A percentile compares a stretch with the other conserved stretches of the same genome.
These are phyloP conservation scores for Enteromius treurensis DNA, from an alignment of 2,797 vertebrate genomes.

Conservation along the genomic window DNA sequence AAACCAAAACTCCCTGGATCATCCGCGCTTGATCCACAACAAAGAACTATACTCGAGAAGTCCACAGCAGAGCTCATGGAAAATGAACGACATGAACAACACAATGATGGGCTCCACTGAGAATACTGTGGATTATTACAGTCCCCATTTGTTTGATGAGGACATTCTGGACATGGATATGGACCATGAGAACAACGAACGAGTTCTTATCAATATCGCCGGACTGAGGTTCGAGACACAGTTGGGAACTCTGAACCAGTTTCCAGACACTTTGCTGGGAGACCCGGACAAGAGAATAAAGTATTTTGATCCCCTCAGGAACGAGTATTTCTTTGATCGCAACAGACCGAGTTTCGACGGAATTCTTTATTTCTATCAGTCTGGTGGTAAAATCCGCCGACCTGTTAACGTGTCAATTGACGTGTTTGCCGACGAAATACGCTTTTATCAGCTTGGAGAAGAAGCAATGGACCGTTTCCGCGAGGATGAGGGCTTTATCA, in stretches of 20 bases:
- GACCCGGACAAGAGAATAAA: conserved; percentile 90
- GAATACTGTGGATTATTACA: conserved; percentile 78
- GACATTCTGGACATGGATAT: conserved; percentile 75
- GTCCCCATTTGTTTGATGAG: conserved; percentile 80
- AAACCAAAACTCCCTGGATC: conserved; percentile 71
- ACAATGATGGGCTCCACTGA: conserved; percentile 70
- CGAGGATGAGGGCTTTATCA: conserved; percentile 94
- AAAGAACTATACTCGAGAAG: conserved; percentile 76
- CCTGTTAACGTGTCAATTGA: conserved; percentile 95
- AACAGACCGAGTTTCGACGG: conserved; percentile 95
- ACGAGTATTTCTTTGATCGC: conserved; percentile 97
- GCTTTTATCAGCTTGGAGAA: conserved; percentile 93
- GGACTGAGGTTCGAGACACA: conserved; percentile 93
- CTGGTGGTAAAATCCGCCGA: conserved; percentile 90
- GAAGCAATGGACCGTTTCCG: conserved; percentile 93
- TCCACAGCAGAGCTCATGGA: conserved; percentile 72
- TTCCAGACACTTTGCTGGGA: conserved; percentile 91
- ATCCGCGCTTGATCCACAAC: conserved; percentile 71
- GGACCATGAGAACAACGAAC: conserved; percentile 81
- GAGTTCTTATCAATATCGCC: conserved; percentile 92
- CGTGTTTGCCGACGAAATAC: conserved; percentile 92
- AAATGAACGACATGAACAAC: conserved; percentile 83
- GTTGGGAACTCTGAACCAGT: conserved; percentile 91
- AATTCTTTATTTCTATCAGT: conserved; percentile 96
- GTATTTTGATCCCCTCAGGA: conserved; percentile 94